Conservation (phyloP, 2,113 vertebrate genomes). For the Girardinichthys multiradiatus region DNA sequence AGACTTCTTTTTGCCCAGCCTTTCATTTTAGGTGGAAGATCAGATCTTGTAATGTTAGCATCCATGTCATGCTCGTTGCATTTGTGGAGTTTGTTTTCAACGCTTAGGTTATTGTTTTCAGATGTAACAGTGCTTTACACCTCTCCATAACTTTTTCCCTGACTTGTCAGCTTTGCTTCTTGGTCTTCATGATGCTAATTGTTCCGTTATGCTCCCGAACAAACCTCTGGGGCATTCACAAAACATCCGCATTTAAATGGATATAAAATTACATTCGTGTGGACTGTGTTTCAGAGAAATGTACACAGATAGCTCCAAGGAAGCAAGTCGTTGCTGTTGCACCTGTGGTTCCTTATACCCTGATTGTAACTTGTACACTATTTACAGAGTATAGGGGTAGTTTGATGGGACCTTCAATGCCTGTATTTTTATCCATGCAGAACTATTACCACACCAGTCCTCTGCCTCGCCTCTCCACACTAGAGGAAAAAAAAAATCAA, state of each 20-base stretch:
- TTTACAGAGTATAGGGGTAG: slow-evolving; percentile 15
- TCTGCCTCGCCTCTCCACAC: slow-evolving; percentile 69
- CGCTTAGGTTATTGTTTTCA: too few relatives aligned
- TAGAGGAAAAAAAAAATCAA: slow-evolving; percentile 85
- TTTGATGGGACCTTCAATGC: slow-evolving; percentile 38
- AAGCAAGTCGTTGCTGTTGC: not conserved
- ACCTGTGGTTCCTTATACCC: slow-evolving; percentile 17
- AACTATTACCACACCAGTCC: slow-evolving; percentile 63
- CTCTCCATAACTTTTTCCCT: not conserved
- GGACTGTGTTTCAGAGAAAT: not conserved
- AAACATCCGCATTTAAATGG: not conserved
- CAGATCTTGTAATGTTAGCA: too few relatives aligned
- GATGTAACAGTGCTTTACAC: too few relatives aligned
- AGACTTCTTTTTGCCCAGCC: too few relatives aligned
- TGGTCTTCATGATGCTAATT: not conserved
- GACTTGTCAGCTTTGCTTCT: not conserved
- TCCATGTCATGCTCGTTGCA: too few relatives aligned
- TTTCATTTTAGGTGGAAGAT: too few relatives aligned
- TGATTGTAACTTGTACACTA: slow-evolving; percentile 8
- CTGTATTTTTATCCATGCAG: slow-evolving; percentile 52
- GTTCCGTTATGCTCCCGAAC: not conserved
- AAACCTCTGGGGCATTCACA: not conserved
- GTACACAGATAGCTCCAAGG: not conserved
- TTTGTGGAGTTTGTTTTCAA: too few relatives aligned
- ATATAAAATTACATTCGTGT: not conserved